Evolutionary conservation across 2,797 vertebrate species (phyloP).

Genomic region (Mycteria americana): DNA sequence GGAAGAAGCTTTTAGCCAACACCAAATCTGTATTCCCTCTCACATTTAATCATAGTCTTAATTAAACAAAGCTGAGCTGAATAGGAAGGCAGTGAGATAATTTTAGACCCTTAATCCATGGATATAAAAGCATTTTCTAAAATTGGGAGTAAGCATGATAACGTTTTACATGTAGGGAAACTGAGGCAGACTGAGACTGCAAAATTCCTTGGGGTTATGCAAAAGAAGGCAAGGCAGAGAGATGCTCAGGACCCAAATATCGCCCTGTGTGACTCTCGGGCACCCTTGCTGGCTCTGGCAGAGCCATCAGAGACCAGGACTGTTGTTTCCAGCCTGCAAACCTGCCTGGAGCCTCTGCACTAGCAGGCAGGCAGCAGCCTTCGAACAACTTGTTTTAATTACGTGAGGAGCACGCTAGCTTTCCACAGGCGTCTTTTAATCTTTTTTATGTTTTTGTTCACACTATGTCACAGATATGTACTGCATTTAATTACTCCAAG

Average conservation of each 20-base stretch:
- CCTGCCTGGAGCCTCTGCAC: neutral
- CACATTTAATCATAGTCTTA: neutral
- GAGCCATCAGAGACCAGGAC: neutral
- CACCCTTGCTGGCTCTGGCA: neutral
- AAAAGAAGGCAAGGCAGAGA: neutral
- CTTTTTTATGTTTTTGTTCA: conserved; percentile 51
- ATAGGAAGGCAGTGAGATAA: neutral
- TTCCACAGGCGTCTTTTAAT: conserved; percentile 45
- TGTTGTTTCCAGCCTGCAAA: neutral
- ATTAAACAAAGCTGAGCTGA: conserved; percentile 6
- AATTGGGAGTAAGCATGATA: neutral
- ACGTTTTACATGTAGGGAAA: neutral
- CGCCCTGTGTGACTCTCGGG: accelerated
- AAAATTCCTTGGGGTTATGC: neutral
- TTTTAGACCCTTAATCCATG: neutral
- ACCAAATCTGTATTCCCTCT: neutral
- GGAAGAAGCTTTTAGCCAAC: neutral
- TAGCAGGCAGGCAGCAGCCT: conserved; percentile 18
- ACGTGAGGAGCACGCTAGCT: conserved; percentile 54
- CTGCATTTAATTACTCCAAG: neutral
- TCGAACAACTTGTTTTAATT: conserved; percentile 48
- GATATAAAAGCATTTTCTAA: neutral
- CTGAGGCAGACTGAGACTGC: neutral
- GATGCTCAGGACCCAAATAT: neutral
- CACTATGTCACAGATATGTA: conserved; percentile 14